These are phyloP conservation scores for Sinocyclocheilus maitianheensis DNA, from an alignment of 2,113 vertebrate species.

Conservation along the genomic window DNA sequence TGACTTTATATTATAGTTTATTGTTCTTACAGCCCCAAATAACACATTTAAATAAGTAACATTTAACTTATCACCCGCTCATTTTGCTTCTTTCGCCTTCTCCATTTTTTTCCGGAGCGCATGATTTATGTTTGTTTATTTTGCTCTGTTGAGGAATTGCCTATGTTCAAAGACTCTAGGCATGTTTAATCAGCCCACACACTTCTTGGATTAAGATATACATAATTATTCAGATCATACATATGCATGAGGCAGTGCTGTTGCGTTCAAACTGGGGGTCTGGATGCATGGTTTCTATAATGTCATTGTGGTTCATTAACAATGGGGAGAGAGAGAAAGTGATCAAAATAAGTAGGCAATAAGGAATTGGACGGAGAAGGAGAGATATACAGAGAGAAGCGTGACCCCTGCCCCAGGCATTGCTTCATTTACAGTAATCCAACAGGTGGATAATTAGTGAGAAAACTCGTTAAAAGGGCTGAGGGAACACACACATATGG, in stretches of 20 bases:
- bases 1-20: slow-evolving; percentile 40
- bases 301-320: slow-evolving; percentile 47
- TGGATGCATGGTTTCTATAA: slow-evolving; percentile 42
- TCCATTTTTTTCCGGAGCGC: slow-evolving; percentile 15
- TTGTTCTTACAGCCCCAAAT: slow-evolving; percentile 7
- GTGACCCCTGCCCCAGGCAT: slow-evolving; percentile 17
- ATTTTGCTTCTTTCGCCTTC: slow-evolving; percentile 13
- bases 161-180: slow-evolving; percentile 54
- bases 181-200: slow-evolving; percentile 60
- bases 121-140: slow-evolving; percentile 52
- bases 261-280: slow-evolving; percentile 27
- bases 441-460: slow-evolving; percentile 48
- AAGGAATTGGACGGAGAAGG: slow-evolving; percentile 2
- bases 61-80: slow-evolving; percentile 9
- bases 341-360: slow-evolving; percentile 6
- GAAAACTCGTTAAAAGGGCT: slow-evolving; percentile 34
- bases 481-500: slow-evolving; percentile 22
- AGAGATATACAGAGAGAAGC: slow-evolving; percentile 1
- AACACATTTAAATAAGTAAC: neutral
- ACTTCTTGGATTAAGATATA: slow-evolving; percentile 62
- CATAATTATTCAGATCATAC: slow-evolving; percentile 56
- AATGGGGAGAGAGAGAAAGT: slow-evolving; percentile 11
- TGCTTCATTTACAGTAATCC: slow-evolving; percentile 38
- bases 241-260: slow-evolving; percentile 52
- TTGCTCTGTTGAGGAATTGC: slow-evolving; percentile 49